A percentile compares a stretch with the other conserved stretches of the same genome.
Conservation (phyloP, 2,113 vertebrate species). For the Microtus montanus region DNA sequence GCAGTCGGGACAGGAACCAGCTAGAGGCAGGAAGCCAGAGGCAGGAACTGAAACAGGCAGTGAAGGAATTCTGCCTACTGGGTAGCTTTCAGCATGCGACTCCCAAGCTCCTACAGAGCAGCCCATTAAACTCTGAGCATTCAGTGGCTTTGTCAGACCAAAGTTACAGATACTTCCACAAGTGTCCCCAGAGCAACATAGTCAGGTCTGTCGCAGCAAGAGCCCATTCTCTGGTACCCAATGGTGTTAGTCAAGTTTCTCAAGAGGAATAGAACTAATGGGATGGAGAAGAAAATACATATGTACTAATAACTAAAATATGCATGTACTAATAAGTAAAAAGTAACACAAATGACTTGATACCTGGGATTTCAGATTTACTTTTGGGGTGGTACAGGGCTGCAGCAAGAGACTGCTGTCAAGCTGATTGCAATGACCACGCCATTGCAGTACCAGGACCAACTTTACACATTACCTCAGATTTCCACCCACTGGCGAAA, state of each 20-base stretch:
- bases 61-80: not conserved
- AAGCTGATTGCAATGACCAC: not conserved
- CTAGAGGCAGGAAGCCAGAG: not conserved
- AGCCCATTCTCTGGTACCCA: not conserved
- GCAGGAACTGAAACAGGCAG: not conserved
- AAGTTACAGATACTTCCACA: not conserved
- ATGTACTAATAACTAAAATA: not conserved
- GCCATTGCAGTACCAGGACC: not conserved
- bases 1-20: not conserved
- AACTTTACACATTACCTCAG: constrained; percentile 23
- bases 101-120: not conserved
- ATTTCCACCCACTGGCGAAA: constrained; percentile 45
- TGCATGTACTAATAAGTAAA: not conserved
- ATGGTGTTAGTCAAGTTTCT: not conserved
- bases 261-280: not conserved
- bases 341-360: not conserved
- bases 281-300: not conserved
- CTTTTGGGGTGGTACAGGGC: constrained; percentile 12
- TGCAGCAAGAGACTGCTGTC: not conserved
- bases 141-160: not conserved
- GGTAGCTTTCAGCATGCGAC: not conserved
- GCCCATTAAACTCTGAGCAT: not conserved
- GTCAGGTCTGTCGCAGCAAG: not conserved
- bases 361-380: constrained; percentile 39
- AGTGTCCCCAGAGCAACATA: not conserved